phyloP scores from a whole-genome alignment of 1,140 invertebrate genomes.

The Heliconius congener region DNA sequence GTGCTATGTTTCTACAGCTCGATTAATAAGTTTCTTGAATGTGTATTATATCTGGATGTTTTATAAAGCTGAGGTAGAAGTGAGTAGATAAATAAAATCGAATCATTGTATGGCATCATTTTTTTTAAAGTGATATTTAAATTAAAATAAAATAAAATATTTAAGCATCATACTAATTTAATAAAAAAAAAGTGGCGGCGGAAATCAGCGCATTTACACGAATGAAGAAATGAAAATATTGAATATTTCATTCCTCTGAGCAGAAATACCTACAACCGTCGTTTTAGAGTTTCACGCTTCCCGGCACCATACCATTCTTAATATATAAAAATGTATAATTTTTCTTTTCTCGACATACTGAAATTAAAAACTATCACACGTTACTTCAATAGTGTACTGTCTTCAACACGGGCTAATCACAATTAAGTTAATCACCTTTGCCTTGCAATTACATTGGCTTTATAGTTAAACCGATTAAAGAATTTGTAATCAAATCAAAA shows the following conservation, averaged over 20 bases:
- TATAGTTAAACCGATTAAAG: not conserved
- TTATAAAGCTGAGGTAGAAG: not conserved
- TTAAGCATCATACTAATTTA: not conserved
- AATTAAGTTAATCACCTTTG: not conserved
- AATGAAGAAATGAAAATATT: too few relatives aligned
- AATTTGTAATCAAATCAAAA: not conserved
- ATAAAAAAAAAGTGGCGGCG: not conserved
- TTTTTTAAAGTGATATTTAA: not conserved
- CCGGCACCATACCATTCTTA: too few relatives aligned
- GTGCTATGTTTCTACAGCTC: not conserved
- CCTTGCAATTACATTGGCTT: not conserved
- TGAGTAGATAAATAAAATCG: not conserved
- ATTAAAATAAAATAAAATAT: not conserved
- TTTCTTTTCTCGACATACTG: too few relatives aligned
- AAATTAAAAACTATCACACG: not conserved
- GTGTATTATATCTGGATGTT: not conserved
- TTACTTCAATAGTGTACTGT: not conserved
- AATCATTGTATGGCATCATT: not conserved
- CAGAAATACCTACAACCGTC: too few relatives aligned
- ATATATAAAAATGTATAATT: too few relatives aligned
- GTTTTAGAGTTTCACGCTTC: too few relatives aligned
- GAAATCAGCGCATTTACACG: too few relatives aligned
- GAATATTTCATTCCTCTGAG: too few relatives aligned
- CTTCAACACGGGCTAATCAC: not conserved
- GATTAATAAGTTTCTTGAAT: not conserved